Evolutionary conservation across 2,888 invertebrate genomes (phyloP).

Genomic region (Orthosia gothica): DNA sequence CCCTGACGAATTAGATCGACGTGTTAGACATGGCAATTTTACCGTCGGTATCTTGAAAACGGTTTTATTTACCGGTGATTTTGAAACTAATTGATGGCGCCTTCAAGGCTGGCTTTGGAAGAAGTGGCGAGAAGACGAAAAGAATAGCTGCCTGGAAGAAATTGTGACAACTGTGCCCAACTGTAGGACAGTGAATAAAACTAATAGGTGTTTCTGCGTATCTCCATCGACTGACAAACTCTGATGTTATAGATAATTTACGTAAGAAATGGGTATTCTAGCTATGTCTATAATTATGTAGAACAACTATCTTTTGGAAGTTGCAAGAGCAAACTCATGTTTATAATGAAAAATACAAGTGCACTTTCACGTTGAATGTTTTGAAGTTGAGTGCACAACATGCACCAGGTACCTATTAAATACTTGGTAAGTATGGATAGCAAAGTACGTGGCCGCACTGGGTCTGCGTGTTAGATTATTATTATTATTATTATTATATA

Average conservation of each 20-base stretch:
- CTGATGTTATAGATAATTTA: background rate
- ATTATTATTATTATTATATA: too few species aligned
- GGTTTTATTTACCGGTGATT: conserved; percentile 25
- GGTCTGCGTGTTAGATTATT: conserved; percentile 33
- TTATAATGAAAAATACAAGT: conserved; percentile 12
- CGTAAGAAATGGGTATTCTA: too few species aligned
- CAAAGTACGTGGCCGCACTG: conserved; percentile 13
- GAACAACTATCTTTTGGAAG: background rate
- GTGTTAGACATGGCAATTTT: conserved; percentile 19
- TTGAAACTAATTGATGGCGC: background rate
- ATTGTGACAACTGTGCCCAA: background rate
- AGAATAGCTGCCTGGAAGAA: background rate
- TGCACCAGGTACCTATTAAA: conserved; percentile 7
- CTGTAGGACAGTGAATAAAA: background rate
- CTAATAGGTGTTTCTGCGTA: background rate
- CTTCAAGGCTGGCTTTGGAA: background rate
- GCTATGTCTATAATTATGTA: background rate
- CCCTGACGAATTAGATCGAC: conserved; percentile 33
- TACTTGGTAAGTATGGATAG: background rate
- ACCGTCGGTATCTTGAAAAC: background rate
- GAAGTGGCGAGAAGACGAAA: background rate
- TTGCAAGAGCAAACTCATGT: conserved; percentile 24
- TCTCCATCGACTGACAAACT: background rate
- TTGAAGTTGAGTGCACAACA: conserved; percentile 16
- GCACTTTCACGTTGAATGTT: conserved; percentile 36